phyloP scores from a whole-genome alignment of 2,888 invertebrate species.

The Catocala sponsa region DNA sequence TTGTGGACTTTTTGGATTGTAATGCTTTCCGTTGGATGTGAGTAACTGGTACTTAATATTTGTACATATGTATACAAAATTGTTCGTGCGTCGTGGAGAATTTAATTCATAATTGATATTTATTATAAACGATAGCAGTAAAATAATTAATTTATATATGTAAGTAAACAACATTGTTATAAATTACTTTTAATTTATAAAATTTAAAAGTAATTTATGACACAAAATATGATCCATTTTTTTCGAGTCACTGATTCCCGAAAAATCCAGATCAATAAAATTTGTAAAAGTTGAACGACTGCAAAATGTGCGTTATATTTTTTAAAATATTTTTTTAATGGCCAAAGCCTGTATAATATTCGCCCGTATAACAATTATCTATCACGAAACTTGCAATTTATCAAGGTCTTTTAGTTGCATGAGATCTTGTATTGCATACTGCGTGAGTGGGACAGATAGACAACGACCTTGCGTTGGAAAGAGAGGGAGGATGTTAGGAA shows the following conservation, averaged over 20 bases:
- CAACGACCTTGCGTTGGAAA: slow-evolving; percentile 76
- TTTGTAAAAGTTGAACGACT: slow-evolving; percentile 12
- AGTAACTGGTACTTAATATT: slow-evolving; percentile 68
- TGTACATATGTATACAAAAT: slow-evolving; percentile 62
- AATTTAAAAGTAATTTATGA: slow-evolving; percentile 21
- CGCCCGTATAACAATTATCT: slow-evolving; percentile 85
- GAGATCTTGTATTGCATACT: slow-evolving; percentile 85
- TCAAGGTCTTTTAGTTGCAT: slow-evolving; percentile 86
- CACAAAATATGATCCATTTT: not conserved
- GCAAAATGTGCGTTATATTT: slow-evolving; percentile 23
- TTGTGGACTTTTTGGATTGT: slow-evolving; percentile 81
- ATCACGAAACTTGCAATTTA: slow-evolving; percentile 87
- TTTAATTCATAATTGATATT: slow-evolving; percentile 12
- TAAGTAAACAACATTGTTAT: not conserved
- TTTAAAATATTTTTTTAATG: slow-evolving; percentile 55
- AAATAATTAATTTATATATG: not conserved
- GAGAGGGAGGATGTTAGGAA: slow-evolving; percentile 81
- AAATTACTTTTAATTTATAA: slow-evolving; percentile 29
- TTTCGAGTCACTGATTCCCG: slow-evolving; percentile 18
- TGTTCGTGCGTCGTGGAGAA: slow-evolving; percentile 76
- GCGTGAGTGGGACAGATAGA: slow-evolving; percentile 76
- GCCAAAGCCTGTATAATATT: slow-evolving; percentile 75
- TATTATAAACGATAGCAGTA: slow-evolving; percentile 8
- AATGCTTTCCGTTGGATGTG: slow-evolving; percentile 83
- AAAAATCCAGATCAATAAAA: slow-evolving; percentile 5